phyloP scores from a whole-genome alignment of 2,888 invertebrate species.

The Brachypalpus laphriformis region DNA sequence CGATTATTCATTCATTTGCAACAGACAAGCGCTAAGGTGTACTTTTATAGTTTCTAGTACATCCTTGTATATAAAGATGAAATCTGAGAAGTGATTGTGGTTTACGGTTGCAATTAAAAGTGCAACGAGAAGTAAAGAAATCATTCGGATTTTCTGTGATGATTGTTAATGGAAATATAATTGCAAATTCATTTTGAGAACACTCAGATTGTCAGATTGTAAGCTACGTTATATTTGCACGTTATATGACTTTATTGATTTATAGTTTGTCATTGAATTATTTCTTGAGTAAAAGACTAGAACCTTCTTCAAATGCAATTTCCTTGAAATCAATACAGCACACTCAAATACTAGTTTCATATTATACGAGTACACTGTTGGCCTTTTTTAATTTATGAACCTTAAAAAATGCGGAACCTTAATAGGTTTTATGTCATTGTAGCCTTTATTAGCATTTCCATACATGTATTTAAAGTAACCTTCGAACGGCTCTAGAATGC shows the following conservation, averaged over 20 bases:
- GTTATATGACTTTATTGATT: neutral
- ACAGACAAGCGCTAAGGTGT: neutral
- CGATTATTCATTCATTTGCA: slow-evolving; percentile 32
- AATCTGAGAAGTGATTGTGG: slow-evolving; percentile 33
- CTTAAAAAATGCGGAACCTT: no score
- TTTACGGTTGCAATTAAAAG: slow-evolving; percentile 53
- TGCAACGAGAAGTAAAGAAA: neutral
- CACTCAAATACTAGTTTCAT: neutral
- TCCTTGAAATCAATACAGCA: neutral
- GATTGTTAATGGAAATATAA: slow-evolving; percentile 35
- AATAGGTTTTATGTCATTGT: no score
- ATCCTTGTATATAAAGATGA: slow-evolving; percentile 9
- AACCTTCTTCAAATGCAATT: no score
- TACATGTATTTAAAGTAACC: no score
- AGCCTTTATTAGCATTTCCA: no score
- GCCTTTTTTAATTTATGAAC: no score
- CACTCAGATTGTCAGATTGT: no score
- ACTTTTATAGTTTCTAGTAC: slow-evolving; percentile 2
- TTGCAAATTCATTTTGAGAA: slow-evolving; percentile 1
- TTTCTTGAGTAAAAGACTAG: neutral
- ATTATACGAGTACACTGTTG: neutral
- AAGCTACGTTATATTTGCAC: neutral
- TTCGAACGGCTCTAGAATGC: no score
- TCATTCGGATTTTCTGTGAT: neutral
- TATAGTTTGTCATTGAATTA: neutral